Base-by-base conservation (phyloP, 1,140 invertebrate species). In the Aphaenogaster rudis region DNA sequence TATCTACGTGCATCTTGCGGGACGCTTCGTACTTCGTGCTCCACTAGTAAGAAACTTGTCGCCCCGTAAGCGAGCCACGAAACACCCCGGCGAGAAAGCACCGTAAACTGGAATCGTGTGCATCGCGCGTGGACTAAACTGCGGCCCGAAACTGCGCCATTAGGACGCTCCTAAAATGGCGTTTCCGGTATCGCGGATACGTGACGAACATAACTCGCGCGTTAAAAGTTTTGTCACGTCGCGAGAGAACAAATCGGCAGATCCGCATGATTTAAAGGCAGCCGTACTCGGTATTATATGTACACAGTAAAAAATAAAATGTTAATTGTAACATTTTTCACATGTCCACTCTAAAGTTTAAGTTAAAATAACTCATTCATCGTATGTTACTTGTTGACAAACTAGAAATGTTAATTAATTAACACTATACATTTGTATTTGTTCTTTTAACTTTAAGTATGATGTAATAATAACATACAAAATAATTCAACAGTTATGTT, bases 161-260 rank as follows among this genome's bases (percentile, higher is more conserved):
- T 84, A 74, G 69, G 21, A 82, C 42, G 50, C 67, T 21, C 42
- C 52, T 61, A 48, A 76, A 84, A 61, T 57, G 13, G 45, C 69
- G 54, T 15, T 74, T 74, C n/a, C 42, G 69, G 42, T 76, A 84
- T 84, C 80, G 80, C 54, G 17, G 15, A 17, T 74, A 84, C 80
- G 80, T 84, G 80, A 84, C 80, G 69, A 39, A 84, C 80, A 61
- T 76, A 76, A 84, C 52, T 84, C n/a, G 78, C n/a, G 48, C 61
- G 79, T 21, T 42, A 48, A 76, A 84, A 76, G 69, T 76, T 76
- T 33, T 8, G 50, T 57, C 69, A 74, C 80, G 67, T 48, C 28
- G 54, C 28, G 28, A 1, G 80, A 9, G 67, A 84, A 61, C 28
- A 74, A 84, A 84, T 74, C 71, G 39, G 45, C 21, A 45, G 11